Evolutionary conservation across 1,140 invertebrate species (phyloP).

Genomic region (Phocides pigmalion): DNA sequence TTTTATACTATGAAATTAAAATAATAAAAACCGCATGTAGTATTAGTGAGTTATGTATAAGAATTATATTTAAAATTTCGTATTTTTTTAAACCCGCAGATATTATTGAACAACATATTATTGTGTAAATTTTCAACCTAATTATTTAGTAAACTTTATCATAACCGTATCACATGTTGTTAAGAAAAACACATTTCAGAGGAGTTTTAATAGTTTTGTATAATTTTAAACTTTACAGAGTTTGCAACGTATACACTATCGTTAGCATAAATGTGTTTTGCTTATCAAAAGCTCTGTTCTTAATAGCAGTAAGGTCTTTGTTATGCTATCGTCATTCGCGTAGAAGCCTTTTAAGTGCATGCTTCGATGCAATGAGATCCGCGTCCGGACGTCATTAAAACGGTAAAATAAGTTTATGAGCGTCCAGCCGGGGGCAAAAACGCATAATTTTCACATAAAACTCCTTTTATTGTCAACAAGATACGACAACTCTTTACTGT

Average conservation of each 20-base stretch:
- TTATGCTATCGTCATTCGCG: slow-evolving; percentile 23
- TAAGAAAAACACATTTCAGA: too few relatives aligned
- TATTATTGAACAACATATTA: too few relatives aligned
- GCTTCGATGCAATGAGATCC: slow-evolving; percentile 45
- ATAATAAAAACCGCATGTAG: too few relatives aligned
- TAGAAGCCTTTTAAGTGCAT: slow-evolving; percentile 54
- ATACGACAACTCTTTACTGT: slow-evolving; percentile 56
- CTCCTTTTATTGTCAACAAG: slow-evolving; percentile 54
- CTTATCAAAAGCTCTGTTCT: background rate
- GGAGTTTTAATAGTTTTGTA: background rate
- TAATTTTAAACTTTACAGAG: background rate
- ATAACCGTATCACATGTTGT: too few relatives aligned
- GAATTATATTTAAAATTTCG: too few relatives aligned
- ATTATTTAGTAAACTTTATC: too few relatives aligned
- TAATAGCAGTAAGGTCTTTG: slow-evolving; percentile 18
- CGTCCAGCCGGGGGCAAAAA: slow-evolving; percentile 51
- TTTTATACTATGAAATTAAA: too few relatives aligned
- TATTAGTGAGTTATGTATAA: too few relatives aligned
- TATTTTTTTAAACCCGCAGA: too few relatives aligned
- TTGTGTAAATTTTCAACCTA: too few relatives aligned
- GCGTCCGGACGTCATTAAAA: slow-evolving; percentile 53
- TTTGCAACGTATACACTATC: background rate
- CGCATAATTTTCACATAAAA: slow-evolving; percentile 69
- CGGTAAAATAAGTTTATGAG: slow-evolving; percentile 62
- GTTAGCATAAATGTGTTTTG: background rate